Percentiles rank a stretch among this genome's conserved stretches.
These are phyloP conservation scores for Protosalanx chinensis DNA, from an alignment of 2,797 vertebrate genomes.

Conservation along the genomic window DNA sequence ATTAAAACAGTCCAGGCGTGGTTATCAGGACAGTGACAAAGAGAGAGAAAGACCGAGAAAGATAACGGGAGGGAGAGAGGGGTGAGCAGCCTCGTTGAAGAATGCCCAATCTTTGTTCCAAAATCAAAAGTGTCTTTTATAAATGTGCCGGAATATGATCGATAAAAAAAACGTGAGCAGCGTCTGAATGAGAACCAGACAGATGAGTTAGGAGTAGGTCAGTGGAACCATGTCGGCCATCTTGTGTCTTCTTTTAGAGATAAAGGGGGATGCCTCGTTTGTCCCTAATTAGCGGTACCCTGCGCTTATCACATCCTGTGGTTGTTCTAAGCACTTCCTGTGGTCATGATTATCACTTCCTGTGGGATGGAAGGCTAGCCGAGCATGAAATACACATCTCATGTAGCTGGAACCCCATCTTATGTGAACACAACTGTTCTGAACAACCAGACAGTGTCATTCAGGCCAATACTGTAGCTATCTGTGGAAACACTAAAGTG, in stretches of 20 bases:
- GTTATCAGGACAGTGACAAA: slow-evolving; percentile 19
- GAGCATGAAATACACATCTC: slow-evolving; percentile 26
- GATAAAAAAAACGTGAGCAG: slow-evolving; percentile 25
- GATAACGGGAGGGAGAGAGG: background rate
- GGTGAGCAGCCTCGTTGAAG: background rate
- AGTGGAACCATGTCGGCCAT: slow-evolving; percentile 41
- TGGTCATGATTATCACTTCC: slow-evolving; percentile 69
- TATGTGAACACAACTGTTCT: background rate
- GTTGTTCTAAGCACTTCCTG: slow-evolving; percentile 61
- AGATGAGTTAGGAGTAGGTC: slow-evolving; percentile 15
- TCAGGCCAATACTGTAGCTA: background rate
- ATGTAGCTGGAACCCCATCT: slow-evolving; percentile 15
- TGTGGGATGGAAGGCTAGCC: slow-evolving; percentile 44
- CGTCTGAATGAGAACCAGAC: slow-evolving; percentile 57
- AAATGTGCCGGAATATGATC: slow-evolving; percentile 45
- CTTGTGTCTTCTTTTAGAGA: slow-evolving; percentile 50
- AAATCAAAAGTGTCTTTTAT: slow-evolving; percentile 54
- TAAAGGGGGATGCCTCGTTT: slow-evolving; percentile 61
- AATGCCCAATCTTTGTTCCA: slow-evolving; percentile 53
- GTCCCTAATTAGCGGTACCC: slow-evolving; percentile 51
- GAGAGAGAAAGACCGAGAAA: slow-evolving; percentile 13
- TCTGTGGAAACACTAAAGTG: background rate
- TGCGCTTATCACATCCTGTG: slow-evolving; percentile 54
- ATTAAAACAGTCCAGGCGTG: slow-evolving; percentile 37
- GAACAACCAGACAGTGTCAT: background rate